Evolutionary conservation across 2,888 invertebrate genomes (phyloP).

Genomic region (Barypeithes pellucidus): DNA sequence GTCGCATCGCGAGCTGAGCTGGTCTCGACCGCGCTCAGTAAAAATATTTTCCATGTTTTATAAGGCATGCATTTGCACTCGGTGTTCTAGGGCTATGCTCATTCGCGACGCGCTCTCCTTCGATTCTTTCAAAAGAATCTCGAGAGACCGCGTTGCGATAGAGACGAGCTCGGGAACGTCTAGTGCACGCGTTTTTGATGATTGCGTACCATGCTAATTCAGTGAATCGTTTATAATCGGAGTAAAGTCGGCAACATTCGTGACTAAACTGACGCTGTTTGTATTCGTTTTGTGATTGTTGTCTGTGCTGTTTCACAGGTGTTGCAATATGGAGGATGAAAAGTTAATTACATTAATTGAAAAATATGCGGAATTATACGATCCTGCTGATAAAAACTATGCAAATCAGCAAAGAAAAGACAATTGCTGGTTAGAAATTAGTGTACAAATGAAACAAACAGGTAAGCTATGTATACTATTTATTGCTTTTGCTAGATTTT

Average conservation of each 20-base stretch:
- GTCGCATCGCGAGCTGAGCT: constrained; percentile 8
- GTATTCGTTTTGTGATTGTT: too few species aligned
- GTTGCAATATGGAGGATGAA: background rate
- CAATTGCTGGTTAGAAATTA: background rate
- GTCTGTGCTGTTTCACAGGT: too few species aligned
- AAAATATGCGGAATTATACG: background rate
- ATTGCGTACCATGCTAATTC: too few species aligned
- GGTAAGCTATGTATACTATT: background rate
- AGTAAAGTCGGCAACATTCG: too few species aligned
- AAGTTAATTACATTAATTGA: background rate
- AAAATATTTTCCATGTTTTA: constrained; percentile 2
- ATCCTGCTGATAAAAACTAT: constrained; percentile 1
- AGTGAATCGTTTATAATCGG: too few species aligned
- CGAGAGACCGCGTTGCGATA: constrained; percentile 1
- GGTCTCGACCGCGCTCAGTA: constrained; percentile 6
- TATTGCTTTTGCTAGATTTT: constrained; percentile 1
- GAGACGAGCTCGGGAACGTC: constrained; percentile 14
- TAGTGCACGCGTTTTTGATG: background rate
- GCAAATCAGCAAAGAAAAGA: background rate
- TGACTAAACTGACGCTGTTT: too few species aligned
- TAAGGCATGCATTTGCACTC: constrained; percentile 6
- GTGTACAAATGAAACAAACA: too few species aligned
- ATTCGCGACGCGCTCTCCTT: constrained; percentile 14
- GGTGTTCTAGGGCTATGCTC: constrained; percentile 9
- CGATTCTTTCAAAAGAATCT: constrained; percentile 8